phyloP scores from a whole-genome alignment of 2,888 invertebrate species.

The Druceiella hillmani region DNA sequence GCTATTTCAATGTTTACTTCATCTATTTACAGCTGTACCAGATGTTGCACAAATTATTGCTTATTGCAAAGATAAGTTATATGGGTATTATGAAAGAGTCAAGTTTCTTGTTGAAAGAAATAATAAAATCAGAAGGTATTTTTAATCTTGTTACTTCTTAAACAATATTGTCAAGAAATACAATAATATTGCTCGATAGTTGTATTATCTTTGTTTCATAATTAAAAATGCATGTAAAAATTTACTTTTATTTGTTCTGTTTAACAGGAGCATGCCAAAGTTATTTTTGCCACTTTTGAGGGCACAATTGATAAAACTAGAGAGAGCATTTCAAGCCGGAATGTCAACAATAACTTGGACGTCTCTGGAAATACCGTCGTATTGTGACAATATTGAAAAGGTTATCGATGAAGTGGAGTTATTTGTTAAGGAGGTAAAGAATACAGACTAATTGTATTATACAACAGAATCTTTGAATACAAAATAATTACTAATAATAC shows the following conservation, averaged over 20 bases:
- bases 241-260: background rate
- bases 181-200: background rate
- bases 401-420: conserved; percentile 58
- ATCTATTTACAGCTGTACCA: conserved; percentile 55
- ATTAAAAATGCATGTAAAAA: too few species aligned
- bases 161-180: background rate
- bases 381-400: conserved; percentile 51
- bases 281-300: conserved; percentile 67
- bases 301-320: conserved; percentile 60
- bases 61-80: conserved; percentile 65
- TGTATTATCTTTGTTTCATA: too few species aligned
- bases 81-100: conserved; percentile 55
- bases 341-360: conserved; percentile 77
- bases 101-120: conserved; percentile 58
- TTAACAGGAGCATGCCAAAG: conserved; percentile 52
- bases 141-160: background rate
- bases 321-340: conserved; percentile 68
- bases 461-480: too few species aligned
- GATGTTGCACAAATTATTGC: conserved; percentile 70
- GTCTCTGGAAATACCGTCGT: conserved; percentile 64
- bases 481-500: too few species aligned
- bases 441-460: too few species aligned
- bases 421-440: conserved; percentile 59
- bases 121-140: conserved; percentile 48
- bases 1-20: too few species aligned